Base-by-base conservation (phyloP, 2,113 vertebrate species). In the Mustelus asterias region DNA sequence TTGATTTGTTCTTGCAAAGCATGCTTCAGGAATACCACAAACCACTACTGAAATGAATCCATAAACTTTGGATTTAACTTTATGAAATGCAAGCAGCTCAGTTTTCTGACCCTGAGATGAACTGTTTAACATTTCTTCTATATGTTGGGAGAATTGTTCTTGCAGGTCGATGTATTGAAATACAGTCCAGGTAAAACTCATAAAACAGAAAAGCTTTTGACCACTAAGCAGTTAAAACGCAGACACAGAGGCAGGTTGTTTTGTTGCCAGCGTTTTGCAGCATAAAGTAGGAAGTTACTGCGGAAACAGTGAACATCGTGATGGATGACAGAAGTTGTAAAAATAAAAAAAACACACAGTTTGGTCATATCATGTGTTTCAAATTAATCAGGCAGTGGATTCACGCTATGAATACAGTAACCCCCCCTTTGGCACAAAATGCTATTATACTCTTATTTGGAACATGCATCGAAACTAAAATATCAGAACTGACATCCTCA, bases 371-470 rank as follows among this genome's bases (percentile, higher is more conserved):
- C 94, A 95, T 95, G 37, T 95, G 94, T 95, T 95, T 95, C 69
- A 95, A 54, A 95, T 95, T 95, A 93, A 95, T 95, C 94, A 95
- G 70, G 94, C 69, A 37, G 93, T 94, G 48, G 93, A 94, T 94
- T 94, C 18, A 94, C 48, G 94, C 67, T 72, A 76, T 72, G 94
- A 48, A 95, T 72, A n/a, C 44, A 72, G 69, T 72, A 44, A 48
- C 58, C 58, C 37, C 67, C 89, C 65, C 41, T 72, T 95, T 95
- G 94, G 94, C 94, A 95, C 67, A 95, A 54, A 95, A 95, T 95
- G 54, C 69, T 48, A 72, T 44, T 70, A 16, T 95, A 76, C 94
- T 72, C 94, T 72, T 72, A 76, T 95, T 95, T 95, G 65, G 94
- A 95, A 54, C 67, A 72, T 95, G 94, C 37, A 95, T 72, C 33